phyloP scores from a whole-genome alignment of 2,113 vertebrate species.

The Rhea pennata region DNA sequence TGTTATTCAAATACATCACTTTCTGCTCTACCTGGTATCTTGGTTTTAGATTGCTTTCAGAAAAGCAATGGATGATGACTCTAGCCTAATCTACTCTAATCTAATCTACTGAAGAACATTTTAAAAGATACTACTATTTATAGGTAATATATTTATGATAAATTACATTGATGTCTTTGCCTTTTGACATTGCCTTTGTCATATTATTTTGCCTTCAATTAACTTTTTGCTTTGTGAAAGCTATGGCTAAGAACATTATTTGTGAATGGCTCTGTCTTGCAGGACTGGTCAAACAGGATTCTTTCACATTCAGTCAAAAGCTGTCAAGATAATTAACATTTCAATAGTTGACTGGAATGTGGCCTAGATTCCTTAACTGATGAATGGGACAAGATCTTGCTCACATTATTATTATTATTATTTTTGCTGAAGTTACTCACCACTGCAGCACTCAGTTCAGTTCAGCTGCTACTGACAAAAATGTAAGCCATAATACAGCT shows the following conservation, averaged over 20 bases:
- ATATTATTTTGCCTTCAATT: neutral
- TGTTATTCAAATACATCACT: neutral
- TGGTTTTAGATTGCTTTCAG: neutral
- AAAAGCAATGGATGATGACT: neutral
- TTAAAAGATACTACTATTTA: neutral
- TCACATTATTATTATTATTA: neutral
- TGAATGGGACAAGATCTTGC: neutral
- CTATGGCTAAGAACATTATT: neutral
- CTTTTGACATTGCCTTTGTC: neutral
- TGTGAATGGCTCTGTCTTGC: neutral
- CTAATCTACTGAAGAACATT: neutral
- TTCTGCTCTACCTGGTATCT: neutral
- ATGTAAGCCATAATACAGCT: neutral
- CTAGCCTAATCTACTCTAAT: too few relatives aligned
- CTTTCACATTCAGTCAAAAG: constrained; percentile 17
- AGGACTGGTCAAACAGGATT: constrained; percentile 34
- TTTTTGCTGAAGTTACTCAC: neutral
- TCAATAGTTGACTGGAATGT: constrained; percentile 44
- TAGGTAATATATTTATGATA: neutral
- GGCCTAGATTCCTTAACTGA: constrained; percentile 24
- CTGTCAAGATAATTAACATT: constrained; percentile 52
- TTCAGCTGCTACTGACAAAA: neutral
- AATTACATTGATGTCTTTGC: neutral
- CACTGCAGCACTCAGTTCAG: neutral
- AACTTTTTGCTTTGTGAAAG: neutral